Evolutionary conservation across 2,797 vertebrate species (phyloP).

Genomic region (Hippoglossus hippoglossus): DNA sequence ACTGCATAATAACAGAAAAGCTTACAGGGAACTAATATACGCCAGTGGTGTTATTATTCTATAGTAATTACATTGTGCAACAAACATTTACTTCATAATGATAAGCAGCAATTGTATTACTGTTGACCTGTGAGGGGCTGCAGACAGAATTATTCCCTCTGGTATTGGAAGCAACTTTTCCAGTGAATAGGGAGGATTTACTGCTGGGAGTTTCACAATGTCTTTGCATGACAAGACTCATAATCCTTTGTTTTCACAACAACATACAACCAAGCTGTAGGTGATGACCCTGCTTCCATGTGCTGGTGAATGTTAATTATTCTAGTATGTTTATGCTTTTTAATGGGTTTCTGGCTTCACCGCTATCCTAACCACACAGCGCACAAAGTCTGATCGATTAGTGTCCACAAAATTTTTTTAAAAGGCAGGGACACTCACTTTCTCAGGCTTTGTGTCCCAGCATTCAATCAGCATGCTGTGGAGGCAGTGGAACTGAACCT

Average conservation of each 20-base stretch:
- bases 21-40: background rate
- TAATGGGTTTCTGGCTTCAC: too few species aligned
- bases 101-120: background rate
- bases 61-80: background rate
- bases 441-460: constrained; percentile 98
- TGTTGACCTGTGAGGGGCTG: background rate
- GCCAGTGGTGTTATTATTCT: background rate
- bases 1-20: too few species aligned
- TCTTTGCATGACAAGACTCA: background rate
- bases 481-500: constrained; percentile 92
- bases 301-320: too few species aligned
- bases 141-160: background rate
- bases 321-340: too few species aligned
- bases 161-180: background rate
- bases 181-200: background rate
- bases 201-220: background rate
- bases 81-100: background rate
- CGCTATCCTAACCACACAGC: too few species aligned
- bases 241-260: background rate
- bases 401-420: background rate
- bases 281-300: too few species aligned
- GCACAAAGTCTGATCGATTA: too few species aligned
- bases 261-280: too few species aligned
- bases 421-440: constrained; percentile 79
- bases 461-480: constrained; percentile 92